phyloP scores from a whole-genome alignment of 2,113 vertebrate genomes.

The Limanda limanda region DNA sequence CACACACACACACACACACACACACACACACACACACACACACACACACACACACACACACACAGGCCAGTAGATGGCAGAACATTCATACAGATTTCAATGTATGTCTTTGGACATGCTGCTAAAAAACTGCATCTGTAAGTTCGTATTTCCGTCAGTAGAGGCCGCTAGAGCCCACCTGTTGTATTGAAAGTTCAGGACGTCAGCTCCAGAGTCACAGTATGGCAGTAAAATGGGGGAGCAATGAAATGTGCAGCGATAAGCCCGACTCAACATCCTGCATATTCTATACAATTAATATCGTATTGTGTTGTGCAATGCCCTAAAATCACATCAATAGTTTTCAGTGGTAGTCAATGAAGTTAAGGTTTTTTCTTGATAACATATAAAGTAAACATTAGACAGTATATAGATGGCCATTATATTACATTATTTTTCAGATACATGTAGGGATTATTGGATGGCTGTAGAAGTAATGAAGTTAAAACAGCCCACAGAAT shows the following conservation, averaged over 20 bases:
- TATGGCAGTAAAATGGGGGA: too few relatives aligned
- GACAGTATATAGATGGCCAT: not conserved
- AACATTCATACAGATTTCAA: not conserved
- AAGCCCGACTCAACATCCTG: not conserved
- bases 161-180: constrained; percentile 30
- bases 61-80: constrained; percentile 36
- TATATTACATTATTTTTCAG: too few relatives aligned
- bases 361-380: not conserved
- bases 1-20: too few relatives aligned
- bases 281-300: not conserved
- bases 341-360: not conserved
- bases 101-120: not conserved
- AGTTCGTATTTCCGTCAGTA: constrained; percentile 13
- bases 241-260: too few relatives aligned
- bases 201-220: not conserved
- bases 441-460: too few relatives aligned
- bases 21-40: too few relatives aligned
- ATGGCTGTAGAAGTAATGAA: too few relatives aligned
- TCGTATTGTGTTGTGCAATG: not conserved
- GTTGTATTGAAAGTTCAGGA: not conserved
- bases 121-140: not conserved
- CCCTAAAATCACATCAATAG: not conserved
- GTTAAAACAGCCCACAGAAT: too few relatives aligned
- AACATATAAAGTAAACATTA: not conserved
- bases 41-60: not conserved